Conservation (phyloP, 2,888 invertebrate genomes). For the Nyleta sp. region DNA sequence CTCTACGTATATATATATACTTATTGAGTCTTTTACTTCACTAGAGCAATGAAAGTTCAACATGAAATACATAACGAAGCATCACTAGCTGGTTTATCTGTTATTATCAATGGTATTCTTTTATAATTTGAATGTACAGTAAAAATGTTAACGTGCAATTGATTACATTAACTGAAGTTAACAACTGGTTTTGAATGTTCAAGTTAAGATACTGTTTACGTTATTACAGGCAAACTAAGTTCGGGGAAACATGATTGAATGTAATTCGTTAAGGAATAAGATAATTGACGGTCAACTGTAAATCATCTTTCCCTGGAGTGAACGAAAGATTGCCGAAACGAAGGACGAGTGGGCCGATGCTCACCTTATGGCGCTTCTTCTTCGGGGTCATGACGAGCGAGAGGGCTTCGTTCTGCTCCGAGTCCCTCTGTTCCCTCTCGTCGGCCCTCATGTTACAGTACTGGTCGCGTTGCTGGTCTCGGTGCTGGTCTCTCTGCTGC, state of each 20-base stretch:
- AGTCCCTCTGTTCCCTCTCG: conserved; percentile 84
- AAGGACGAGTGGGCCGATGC: conserved; percentile 23
- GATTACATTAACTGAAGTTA: conserved; percentile 12
- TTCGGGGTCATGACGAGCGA: conserved; percentile 97
- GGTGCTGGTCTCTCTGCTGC: conserved; percentile 78
- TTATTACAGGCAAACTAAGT: conserved; percentile 14
- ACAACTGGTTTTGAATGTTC: conserved; percentile 2
- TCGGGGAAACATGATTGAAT: conserved; percentile 26
- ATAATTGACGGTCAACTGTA: too few relatives aligned
- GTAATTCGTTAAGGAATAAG: neutral
- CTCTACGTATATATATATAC: conserved; percentile 57
- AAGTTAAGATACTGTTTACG: conserved; percentile 15
- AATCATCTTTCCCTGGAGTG: too few relatives aligned
- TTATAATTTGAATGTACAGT: neutral
- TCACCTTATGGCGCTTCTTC: conserved; percentile 97
- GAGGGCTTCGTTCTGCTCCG: conserved; percentile 96
- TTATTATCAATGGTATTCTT: conserved; percentile 5
- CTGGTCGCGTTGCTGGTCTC: conserved; percentile 77
- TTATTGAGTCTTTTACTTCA: conserved; percentile 31
- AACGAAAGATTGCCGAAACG: neutral
- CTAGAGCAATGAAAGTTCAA: conserved; percentile 40
- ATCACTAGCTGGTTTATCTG: conserved; percentile 25
- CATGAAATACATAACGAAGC: conserved; percentile 18
- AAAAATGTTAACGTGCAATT: conserved; percentile 25
- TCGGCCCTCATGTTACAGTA: conserved; percentile 78